Percentiles rank a stretch among this genome's conserved stretches.
Evolutionary conservation across 2,113 vertebrate species (phyloP).

Genomic region (Thymallus thymallus): DNA sequence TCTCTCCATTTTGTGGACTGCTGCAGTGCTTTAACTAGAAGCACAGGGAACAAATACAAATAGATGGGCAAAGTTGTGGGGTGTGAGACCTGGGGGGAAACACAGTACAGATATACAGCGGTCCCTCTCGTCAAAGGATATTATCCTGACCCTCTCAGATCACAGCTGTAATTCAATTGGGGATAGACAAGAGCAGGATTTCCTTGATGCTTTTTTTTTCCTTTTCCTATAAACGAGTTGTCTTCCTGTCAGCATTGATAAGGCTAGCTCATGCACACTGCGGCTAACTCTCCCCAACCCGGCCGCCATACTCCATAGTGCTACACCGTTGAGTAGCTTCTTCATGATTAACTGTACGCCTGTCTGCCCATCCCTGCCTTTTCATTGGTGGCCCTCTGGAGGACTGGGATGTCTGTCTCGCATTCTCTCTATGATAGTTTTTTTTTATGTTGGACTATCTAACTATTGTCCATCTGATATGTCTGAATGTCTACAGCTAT

Average conservation of each 20-base stretch:
- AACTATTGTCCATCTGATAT: constrained; percentile 62
- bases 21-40: constrained; percentile 59
- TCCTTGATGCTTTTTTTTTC: constrained; percentile 54
- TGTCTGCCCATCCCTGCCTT: background rate
- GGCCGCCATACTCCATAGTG: constrained; percentile 48
- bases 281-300: constrained; percentile 51
- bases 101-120: constrained; percentile 54
- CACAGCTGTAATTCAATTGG: constrained; percentile 67
- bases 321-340: constrained; percentile 47
- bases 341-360: constrained; percentile 54
- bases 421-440: constrained; percentile 51
- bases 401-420: constrained; percentile 17
- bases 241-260: constrained; percentile 70
- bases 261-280: constrained; percentile 51
- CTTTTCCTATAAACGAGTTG: constrained; percentile 60
- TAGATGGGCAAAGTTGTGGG: constrained; percentile 68
- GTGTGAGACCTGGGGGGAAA: constrained; percentile 62
- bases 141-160: constrained; percentile 50
- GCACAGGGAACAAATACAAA: constrained; percentile 67
- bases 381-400: constrained; percentile 1
- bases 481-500: constrained; percentile 47
- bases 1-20: constrained; percentile 54
- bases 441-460: constrained; percentile 63
- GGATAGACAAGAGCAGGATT: constrained; percentile 63
- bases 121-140: constrained; percentile 62